Evolutionary conservation across 2,113 vertebrate genomes (phyloP), one percentile per base, ranked within the genome.

Genomic region (Peucedramus taeniatus): DNA sequence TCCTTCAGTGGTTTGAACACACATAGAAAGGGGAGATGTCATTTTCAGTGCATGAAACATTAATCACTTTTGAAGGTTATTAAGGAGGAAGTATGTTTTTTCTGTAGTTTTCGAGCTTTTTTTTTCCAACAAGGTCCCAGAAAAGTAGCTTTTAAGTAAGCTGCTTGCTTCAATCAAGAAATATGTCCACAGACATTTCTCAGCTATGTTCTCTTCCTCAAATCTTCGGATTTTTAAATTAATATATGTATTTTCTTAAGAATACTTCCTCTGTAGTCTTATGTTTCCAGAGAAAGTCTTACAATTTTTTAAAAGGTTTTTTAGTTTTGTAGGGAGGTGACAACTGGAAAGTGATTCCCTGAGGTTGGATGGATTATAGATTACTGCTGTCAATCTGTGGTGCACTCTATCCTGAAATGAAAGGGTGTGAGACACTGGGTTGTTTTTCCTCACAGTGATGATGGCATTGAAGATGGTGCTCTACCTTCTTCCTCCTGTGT

Each of bases 141-240:
- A 49, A 75, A 53, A 77, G 9, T 45, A 39, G 7, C 7, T 81
- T 59, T 42, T 9, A 47, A 65, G 31, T 72, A 50, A 40, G 14
- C 6, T 47, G 7, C 26, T 51, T 90, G 10, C 47, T 82, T 85
- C 37, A 57, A 49, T 77, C 6, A 64, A 87, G 24, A 59, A 59
- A 7, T 70, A 65, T 0, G 0, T 53, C 12, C 8, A 17, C 1
- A 71, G n/a, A 20, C 11, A 22, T 5, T 45, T 82, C 24, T 63
- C 47, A 60, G 8, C 13, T 59, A 11, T 40, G 20, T 71, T 56
- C 3, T 75, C 4, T 64, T 70, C 20, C 28, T 74, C 40, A 82
- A 15, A 47, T 59, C 27, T 64, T 72, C 3, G 14, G 3, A 20
- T 49, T 42, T 45, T 72, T 30, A 2, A 40, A 53, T 20, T 27